phyloP scores from a whole-genome alignment of 2,888 invertebrate genomes.

The Apamea anceps region DNA sequence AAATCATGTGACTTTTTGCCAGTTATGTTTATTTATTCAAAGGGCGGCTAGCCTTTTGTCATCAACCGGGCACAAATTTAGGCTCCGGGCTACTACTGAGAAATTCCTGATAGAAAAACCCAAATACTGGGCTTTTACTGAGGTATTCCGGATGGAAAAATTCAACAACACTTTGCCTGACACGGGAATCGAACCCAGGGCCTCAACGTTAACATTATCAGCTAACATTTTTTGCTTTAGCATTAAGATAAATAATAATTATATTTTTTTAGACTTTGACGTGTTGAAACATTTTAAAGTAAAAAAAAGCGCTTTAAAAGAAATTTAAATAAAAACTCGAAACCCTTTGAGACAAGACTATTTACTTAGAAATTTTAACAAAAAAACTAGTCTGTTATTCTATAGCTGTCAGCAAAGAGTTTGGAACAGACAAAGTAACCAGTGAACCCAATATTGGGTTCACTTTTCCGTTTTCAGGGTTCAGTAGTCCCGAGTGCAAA shows the following conservation, averaged over 20 bases:
- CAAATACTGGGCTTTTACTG: neutral
- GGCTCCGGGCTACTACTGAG: neutral
- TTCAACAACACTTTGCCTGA: neutral
- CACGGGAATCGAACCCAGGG: neutral
- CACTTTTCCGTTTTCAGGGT: constrained; percentile 49
- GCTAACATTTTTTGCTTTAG: neutral
- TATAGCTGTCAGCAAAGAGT: constrained; percentile 55
- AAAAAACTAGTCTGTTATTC: constrained; percentile 67
- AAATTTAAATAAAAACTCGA: constrained; percentile 37
- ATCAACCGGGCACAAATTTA: no score
- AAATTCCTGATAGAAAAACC: neutral
- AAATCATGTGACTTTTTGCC: neutral
- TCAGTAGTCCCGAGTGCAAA: constrained; percentile 41
- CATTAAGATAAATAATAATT: neutral
- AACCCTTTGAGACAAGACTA: constrained; percentile 61
- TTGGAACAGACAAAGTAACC: constrained; percentile 68
- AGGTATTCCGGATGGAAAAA: neutral
- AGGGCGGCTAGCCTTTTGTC: no score
- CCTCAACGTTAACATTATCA: neutral
- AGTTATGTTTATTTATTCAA: neutral
- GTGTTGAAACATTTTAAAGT: constrained; percentile 9
- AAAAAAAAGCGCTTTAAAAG: constrained; percentile 9
- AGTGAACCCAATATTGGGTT: constrained; percentile 57
- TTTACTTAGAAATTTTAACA: constrained; percentile 69
- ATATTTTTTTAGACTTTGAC: neutral